A percentile compares a stretch with the other conserved stretches of the same genome.
Evolutionary conservation across 2,888 invertebrate species (phyloP).

Genomic region (Nemapogon koenigi): DNA sequence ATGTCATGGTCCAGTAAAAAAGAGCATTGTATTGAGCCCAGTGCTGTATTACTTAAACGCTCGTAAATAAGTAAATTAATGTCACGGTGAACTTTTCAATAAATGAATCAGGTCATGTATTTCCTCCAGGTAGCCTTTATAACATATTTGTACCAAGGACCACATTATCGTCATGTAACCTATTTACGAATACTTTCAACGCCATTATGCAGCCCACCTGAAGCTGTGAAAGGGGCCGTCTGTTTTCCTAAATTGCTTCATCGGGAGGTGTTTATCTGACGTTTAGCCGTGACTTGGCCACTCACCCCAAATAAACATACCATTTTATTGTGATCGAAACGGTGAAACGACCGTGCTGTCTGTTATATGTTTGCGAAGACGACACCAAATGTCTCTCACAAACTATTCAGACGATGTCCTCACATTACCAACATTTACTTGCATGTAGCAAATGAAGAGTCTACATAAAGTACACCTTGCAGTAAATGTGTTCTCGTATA

Average conservation of each 20-base stretch:
- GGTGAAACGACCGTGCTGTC: conserved; percentile 4
- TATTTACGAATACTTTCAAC: conserved; percentile 41
- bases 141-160: conserved; percentile 35
- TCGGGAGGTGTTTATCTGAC: conserved; percentile 14
- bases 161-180: conserved; percentile 33
- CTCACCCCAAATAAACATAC: conserved; percentile 29
- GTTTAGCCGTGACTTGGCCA: conserved; percentile 50
- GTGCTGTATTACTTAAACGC: no score
- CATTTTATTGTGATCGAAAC: conserved; percentile 3
- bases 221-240: conserved; percentile 45
- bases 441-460: background rate
- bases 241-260: conserved; percentile 24
- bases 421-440: background rate
- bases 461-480: background rate
- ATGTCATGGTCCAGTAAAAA: no score
- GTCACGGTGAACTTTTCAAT: no score
- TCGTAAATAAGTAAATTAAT: no score
- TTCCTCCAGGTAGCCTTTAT: no score
- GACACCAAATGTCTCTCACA: conserved; percentile 4
- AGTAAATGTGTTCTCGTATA: background rate
- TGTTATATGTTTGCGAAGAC: conserved; percentile 1
- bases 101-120: no score
- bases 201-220: conserved; percentile 50
- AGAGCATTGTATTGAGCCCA: no score
- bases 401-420: conserved; percentile 3